These are phyloP conservation scores for Parnassius glacialis DNA, from an alignment of 2,888 invertebrate genomes.

Conservation along the genomic window DNA sequence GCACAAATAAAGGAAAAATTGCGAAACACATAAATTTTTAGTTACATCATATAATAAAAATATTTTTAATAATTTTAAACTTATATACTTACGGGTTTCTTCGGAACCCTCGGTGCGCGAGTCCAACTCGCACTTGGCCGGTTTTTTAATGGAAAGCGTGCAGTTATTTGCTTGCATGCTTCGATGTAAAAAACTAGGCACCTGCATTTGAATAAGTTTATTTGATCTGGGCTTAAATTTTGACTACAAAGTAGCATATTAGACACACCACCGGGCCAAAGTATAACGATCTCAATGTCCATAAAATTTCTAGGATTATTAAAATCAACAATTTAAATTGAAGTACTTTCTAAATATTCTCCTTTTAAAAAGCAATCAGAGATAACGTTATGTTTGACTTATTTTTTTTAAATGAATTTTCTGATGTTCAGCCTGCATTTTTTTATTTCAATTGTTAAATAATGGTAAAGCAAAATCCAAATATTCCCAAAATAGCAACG, in stretches of 20 bases:
- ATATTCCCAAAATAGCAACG: no score
- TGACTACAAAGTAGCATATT: constrained; percentile 25
- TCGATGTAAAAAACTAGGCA: constrained; percentile 27
- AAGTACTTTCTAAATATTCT: constrained; percentile 30
- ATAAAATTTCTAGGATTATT: constrained; percentile 29
- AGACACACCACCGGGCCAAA: constrained; percentile 25
- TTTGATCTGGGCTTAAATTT: constrained; percentile 27
- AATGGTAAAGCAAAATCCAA: no score
- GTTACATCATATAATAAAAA: no score
- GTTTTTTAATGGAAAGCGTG: neutral
- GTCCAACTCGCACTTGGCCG: no score
- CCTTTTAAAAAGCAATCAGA: constrained; percentile 37
- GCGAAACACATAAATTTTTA: no score
- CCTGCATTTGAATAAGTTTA: constrained; percentile 30
- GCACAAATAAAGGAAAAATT: no score
- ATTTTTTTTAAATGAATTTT: no score
- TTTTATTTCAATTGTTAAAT: constrained; percentile 28
- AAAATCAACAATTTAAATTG: constrained; percentile 34
- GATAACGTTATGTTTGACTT: no score
- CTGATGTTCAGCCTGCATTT: constrained; percentile 28
- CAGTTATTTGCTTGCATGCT: constrained; percentile 25
- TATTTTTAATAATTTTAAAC: no score
- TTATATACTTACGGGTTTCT: no score
- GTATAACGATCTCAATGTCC: constrained; percentile 20
- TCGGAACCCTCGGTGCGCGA: no score